phyloP scores from a whole-genome alignment of 2,888 invertebrate genomes.

The Clanis bilineata region DNA sequence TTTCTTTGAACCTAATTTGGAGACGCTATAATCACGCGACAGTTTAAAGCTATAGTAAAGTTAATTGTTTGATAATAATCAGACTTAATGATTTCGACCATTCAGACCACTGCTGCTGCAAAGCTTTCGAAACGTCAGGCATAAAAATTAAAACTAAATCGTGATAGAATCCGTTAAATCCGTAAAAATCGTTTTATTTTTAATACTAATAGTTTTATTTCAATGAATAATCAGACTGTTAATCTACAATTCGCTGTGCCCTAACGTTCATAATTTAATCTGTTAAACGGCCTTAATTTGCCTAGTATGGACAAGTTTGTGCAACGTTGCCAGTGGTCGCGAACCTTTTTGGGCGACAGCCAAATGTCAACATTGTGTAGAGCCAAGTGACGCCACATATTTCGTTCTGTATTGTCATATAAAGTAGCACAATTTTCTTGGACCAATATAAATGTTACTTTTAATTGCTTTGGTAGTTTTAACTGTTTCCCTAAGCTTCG shows the following conservation, averaged over 20 bases:
- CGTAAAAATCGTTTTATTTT: no score
- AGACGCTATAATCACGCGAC: neutral
- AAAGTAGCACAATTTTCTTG: neutral
- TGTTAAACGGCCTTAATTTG: neutral
- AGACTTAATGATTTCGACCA: no score
- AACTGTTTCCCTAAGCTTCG: neutral
- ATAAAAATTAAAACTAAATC: no score
- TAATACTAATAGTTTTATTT: no score
- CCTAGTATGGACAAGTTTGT: constrained; percentile 1
- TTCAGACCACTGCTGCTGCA: no score
- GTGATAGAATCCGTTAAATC: no score
- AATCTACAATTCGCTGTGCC: neutral
- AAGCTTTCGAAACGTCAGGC: no score
- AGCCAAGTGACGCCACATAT: neutral
- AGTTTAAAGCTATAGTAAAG: neutral
- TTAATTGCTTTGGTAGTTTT: neutral
- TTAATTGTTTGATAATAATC: no score
- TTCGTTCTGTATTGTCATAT: neutral
- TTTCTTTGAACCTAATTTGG: no score
- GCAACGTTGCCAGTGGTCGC: neutral
- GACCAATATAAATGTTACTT: neutral
- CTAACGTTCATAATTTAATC: neutral
- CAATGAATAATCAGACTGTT: neutral
- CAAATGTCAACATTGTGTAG: constrained; percentile 2
- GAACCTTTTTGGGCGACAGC: constrained; percentile 3